Conservation (phyloP, 2,888 invertebrate species). For the Heliothis peltigera region DNA sequence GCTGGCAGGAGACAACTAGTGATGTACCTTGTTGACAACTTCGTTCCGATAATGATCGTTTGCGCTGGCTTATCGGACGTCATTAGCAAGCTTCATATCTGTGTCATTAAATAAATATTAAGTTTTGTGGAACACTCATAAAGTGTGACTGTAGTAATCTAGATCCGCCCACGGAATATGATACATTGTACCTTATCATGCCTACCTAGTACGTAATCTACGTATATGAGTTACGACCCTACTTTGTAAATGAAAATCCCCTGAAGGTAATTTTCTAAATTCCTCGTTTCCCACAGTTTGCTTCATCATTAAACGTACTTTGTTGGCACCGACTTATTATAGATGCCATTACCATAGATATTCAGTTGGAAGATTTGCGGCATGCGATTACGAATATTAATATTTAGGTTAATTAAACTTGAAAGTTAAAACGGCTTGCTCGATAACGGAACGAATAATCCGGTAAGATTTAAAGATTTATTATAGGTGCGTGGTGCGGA, state of each 20-base stretch:
- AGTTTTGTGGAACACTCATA: constrained; percentile 34
- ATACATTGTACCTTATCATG: constrained; percentile 26
- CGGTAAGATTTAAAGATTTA: constrained; percentile 46
- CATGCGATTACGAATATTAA: constrained; percentile 55
- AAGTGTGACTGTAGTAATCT: constrained; percentile 35
- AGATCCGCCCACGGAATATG: constrained; percentile 53
- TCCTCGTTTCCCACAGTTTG: constrained; percentile 27
- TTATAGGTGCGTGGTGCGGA: constrained; percentile 8
- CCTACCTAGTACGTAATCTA: constrained; percentile 14
- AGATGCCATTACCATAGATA: constrained; percentile 53
- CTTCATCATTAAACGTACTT: constrained; percentile 40
- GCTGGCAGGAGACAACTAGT: constrained; percentile 46
- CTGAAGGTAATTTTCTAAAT: constrained; percentile 37
- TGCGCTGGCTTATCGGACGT: constrained; percentile 30
- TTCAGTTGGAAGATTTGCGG: constrained; percentile 47
- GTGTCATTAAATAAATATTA: constrained; percentile 52
- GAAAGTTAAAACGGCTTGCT: constrained; percentile 54
- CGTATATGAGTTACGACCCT: constrained; percentile 17
- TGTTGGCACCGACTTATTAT: constrained; percentile 45
- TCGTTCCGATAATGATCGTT: constrained; percentile 50
- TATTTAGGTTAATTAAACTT: constrained; percentile 61
- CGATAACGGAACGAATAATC: constrained; percentile 54
- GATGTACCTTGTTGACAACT: constrained; percentile 55
- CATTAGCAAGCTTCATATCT: constrained; percentile 45
- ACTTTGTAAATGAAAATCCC: constrained; percentile 23